These are phyloP conservation scores for Eupithecia centaureata DNA, from an alignment of 2,888 invertebrate species.

Conservation along the genomic window DNA sequence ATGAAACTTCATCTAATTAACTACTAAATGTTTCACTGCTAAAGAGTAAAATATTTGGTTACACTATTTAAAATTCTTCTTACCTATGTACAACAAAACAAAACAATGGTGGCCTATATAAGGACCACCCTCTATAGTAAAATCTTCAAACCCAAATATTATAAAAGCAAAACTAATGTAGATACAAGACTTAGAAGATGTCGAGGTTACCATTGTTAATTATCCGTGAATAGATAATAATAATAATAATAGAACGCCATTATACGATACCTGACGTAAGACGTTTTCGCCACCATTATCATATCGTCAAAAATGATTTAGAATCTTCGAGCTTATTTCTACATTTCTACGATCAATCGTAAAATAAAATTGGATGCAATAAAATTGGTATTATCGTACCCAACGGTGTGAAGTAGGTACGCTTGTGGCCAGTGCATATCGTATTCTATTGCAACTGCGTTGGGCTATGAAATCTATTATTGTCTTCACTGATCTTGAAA, in stretches of 20 bases:
- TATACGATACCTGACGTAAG: constrained; percentile 42
- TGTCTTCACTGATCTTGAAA: not conserved
- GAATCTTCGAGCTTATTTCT: constrained; percentile 59
- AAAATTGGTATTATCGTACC: constrained; percentile 66
- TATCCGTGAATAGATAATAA: too few relatives aligned
- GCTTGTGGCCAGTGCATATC: constrained; percentile 59
- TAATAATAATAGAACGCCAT: too few relatives aligned
- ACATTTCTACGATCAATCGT: constrained; percentile 59
- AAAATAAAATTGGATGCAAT: constrained; percentile 78
- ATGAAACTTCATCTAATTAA: too few relatives aligned
- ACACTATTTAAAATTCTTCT: not conserved
- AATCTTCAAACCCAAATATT: too few relatives aligned
- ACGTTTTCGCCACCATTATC: constrained; percentile 51
- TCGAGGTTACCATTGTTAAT: too few relatives aligned
- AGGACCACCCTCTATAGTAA: too few relatives aligned
- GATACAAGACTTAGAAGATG: too few relatives aligned
- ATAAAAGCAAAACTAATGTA: too few relatives aligned
- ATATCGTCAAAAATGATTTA: constrained; percentile 64
- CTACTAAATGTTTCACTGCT: too few relatives aligned
- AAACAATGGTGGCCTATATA: too few relatives aligned
- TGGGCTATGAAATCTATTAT: constrained; percentile 13
- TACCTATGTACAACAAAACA: too few relatives aligned
- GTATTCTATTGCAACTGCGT: constrained; percentile 56
- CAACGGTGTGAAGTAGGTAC: constrained; percentile 24
- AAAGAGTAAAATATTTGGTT: not conserved